Percentiles rank a stretch among this genome's conserved stretches.
These are phyloP conservation scores for Stenichneumon culpator DNA, from an alignment of 2,888 invertebrate species.

Conservation along the genomic window DNA sequence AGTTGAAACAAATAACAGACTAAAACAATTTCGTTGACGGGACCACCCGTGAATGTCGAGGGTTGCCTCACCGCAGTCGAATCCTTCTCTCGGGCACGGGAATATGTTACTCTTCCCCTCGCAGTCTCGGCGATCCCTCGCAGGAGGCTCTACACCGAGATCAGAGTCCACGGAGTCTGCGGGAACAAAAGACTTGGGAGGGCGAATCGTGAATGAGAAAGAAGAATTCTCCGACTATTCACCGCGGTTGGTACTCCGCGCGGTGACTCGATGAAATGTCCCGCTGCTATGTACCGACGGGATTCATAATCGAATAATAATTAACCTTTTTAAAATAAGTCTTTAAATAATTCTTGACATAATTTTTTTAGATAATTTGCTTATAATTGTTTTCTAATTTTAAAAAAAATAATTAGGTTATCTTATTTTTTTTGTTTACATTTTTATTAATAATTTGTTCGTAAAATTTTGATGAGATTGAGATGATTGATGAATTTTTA, in stretches of 20 bases:
- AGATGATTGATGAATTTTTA: slow-evolving; percentile 4
- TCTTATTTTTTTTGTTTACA: background rate
- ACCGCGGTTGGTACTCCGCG: slow-evolving; percentile 14
- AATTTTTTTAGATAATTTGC: background rate
- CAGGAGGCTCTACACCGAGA: slow-evolving; percentile 14
- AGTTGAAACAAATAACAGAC: slow-evolving; percentile 65
- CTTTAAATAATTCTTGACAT: background rate
- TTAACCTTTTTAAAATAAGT: background rate
- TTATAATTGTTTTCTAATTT: too few species aligned
- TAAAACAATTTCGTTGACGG: slow-evolving; percentile 67
- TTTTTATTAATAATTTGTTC: background rate
- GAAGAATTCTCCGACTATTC: slow-evolving; percentile 45
- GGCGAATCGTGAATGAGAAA: slow-evolving; percentile 40
- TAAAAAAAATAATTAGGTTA: background rate
- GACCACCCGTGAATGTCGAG: slow-evolving; percentile 63
- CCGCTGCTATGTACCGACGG: background rate
- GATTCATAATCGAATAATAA: background rate
- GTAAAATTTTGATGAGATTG: background rate
- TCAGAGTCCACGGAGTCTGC: slow-evolving; percentile 6
- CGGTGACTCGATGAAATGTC: slow-evolving; percentile 30
- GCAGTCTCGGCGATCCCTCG: slow-evolving; percentile 14
- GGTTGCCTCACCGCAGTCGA: slow-evolving; percentile 22
- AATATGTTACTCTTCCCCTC: slow-evolving; percentile 28
- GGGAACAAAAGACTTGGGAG: slow-evolving; percentile 42
- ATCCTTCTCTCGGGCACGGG: slow-evolving; percentile 29